Evolutionary conservation across 2,888 invertebrate genomes (phyloP).

Genomic region (Acleris holmiana): DNA sequence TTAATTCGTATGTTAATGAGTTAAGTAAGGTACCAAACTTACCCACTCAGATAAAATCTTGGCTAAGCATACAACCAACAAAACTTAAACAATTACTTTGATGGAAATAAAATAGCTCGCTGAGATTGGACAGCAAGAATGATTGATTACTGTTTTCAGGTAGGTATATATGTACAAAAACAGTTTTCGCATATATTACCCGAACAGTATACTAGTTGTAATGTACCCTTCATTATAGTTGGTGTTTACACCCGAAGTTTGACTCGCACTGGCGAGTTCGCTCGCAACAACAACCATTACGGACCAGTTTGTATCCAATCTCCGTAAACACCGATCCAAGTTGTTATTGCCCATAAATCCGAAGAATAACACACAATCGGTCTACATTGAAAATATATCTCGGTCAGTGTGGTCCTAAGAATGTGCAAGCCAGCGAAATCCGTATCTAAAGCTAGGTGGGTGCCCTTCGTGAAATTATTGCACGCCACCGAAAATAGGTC

Average conservation of each 20-base stretch:
- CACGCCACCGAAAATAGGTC: constrained; percentile 81
- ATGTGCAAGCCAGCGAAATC: constrained; percentile 68
- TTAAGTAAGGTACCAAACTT: too few species aligned
- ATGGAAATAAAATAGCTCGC: constrained; percentile 43
- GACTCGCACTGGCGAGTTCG: constrained; percentile 41
- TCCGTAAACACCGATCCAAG: constrained; percentile 50
- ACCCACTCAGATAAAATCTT: too few species aligned
- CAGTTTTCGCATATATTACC: constrained; percentile 6
- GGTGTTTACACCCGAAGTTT: constrained; percentile 29
- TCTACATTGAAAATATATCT: constrained; percentile 57
- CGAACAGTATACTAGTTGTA: constrained; percentile 22
- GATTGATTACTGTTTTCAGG: constrained; percentile 44
- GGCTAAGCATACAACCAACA: too few species aligned
- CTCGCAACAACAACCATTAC: constrained; percentile 53
- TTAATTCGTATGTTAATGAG: too few species aligned
- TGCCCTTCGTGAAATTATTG: constrained; percentile 78
- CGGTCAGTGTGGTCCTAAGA: constrained; percentile 57
- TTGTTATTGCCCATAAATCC: constrained; percentile 55
- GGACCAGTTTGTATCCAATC: constrained; percentile 54
- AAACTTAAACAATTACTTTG: too few species aligned
- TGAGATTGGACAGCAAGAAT: constrained; percentile 48
- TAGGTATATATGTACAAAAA: neutral
- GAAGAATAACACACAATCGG: constrained; percentile 52
- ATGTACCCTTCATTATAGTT: constrained; percentile 29
- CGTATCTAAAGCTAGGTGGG: constrained; percentile 63